These are phyloP conservation scores for Acronicta leporina DNA, from an alignment of 2,888 invertebrate genomes.

Conservation along the genomic window DNA sequence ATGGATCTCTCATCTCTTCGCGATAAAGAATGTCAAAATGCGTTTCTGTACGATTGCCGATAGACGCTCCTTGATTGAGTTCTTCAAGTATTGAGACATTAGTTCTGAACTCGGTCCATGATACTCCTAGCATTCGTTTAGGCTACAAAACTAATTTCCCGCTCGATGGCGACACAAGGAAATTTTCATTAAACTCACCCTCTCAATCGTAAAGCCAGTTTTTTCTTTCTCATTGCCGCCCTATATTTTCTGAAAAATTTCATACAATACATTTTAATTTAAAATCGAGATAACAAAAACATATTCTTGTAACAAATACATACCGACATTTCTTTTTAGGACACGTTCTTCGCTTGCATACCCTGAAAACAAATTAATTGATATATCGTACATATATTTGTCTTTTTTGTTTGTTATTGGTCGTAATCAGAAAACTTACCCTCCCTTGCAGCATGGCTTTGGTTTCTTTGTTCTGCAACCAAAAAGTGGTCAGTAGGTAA, in stretches of 20 bases:
- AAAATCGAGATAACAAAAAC: background rate
- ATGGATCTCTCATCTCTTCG: too few species aligned
- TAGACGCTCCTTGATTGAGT: too few species aligned
- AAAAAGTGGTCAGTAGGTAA: conserved; percentile 3
- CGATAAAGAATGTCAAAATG: too few species aligned
- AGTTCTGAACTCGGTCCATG: too few species aligned
- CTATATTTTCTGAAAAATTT: conserved; percentile 61
- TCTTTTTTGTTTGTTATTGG: background rate
- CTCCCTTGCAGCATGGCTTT: conserved; percentile 70
- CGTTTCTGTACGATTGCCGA: too few species aligned
- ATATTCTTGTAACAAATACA: conserved; percentile 39
- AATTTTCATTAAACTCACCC: conserved; percentile 36
- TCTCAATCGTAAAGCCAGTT: conserved; percentile 31
- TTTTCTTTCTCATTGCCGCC: conserved; percentile 54
- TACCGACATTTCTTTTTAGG: conserved; percentile 74
- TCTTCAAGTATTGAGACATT: too few species aligned
- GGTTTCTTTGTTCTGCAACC: conserved; percentile 47
- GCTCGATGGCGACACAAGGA: too few species aligned
- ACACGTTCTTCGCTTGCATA: conserved; percentile 71
- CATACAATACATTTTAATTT: conserved; percentile 1
- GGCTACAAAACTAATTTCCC: too few species aligned
- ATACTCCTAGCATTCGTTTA: too few species aligned
- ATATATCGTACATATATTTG: conserved; percentile 1
- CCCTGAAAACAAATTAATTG: conserved; percentile 61
- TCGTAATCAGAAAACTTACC: conserved; percentile 60